Percentiles rank a stretch among this genome's conserved stretches.
Conservation (phyloP, 2,888 invertebrate genomes). For the Nephrocerus scutellatus region DNA sequence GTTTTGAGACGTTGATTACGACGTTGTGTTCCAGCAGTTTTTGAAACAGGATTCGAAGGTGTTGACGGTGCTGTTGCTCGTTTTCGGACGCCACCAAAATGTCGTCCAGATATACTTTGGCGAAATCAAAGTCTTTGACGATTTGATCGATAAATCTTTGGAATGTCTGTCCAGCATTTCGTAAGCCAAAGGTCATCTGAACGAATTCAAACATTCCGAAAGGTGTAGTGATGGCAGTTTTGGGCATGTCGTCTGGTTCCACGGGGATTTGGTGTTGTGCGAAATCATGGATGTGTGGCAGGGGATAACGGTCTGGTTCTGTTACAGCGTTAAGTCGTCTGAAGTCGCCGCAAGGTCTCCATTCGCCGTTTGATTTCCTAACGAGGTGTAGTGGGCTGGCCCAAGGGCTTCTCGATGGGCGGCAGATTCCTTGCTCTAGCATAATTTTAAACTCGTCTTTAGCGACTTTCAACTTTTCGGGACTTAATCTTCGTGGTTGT, state of each 20-base stretch:
- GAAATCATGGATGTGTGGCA: constrained; percentile 25
- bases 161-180: constrained; percentile 20
- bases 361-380: constrained; percentile 21
- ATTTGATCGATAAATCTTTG: constrained; percentile 18
- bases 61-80: constrained; percentile 21
- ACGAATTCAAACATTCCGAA: constrained; percentile 19
- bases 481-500: constrained; percentile 26
- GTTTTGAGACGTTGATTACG: constrained; percentile 22
- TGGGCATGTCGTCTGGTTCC: constrained; percentile 12
- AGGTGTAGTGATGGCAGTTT: constrained; percentile 19
- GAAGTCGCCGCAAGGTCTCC: constrained; percentile 33
- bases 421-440: constrained; percentile 38
- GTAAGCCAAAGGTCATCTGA: constrained; percentile 15
- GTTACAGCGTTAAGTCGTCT: constrained; percentile 23
- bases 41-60: constrained; percentile 21
- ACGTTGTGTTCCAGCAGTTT: constrained; percentile 24
- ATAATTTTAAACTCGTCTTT: constrained; percentile 17
- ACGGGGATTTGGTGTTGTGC: constrained; percentile 22
- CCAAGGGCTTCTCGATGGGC: constrained; percentile 42
- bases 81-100: constrained; percentile 26
- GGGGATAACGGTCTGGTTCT: constrained; percentile 34
- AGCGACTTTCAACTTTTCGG: constrained; percentile 17
- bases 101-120: constrained; percentile 30
- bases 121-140: constrained; percentile 13
- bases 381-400: constrained; percentile 38